Base-by-base conservation (phyloP, 2,888 invertebrate species). In the Ennomos quercinarius region DNA sequence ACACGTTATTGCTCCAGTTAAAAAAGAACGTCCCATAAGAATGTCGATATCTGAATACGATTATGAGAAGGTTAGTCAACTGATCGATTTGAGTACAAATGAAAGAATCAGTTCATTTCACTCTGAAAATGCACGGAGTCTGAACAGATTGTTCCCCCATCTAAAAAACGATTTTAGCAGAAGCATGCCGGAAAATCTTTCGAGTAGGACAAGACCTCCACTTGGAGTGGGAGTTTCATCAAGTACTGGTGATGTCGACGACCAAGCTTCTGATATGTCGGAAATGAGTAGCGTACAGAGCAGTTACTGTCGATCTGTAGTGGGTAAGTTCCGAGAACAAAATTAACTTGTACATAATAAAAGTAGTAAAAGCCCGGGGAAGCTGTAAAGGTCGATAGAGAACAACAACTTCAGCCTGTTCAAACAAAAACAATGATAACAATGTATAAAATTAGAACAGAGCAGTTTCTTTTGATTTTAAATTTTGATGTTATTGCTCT, bases 1-100 rank as follows among this genome's bases (percentile, higher is more conserved):
- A 3, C 63, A 76, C 9, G 48, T 70, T 3, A 63, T 66, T 5
- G 68, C 65, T 66, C 63, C 78, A 67, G 66, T 84, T 66, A 65
- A 80, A 70, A 76, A 74, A 59, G 61, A 70, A 40, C 63, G 79
- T n/a, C 78, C 93, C 13, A 91, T 93, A 42, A 89, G 95, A 41
- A 95, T 95, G 95, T 95, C 95, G 46, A 92, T 94, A 62, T 95
- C 95, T 42, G 95, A 95, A 73, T 94, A 94, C 51, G 94, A 94
- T 43, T 95, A 95, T 95, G 93, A 94, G 68, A 94, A 94, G 73
- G 78, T 95, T 50, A 72, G 68, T 48, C 78, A 74, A 51, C 62
- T 79, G 60, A 82, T 94, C 10, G 94, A 95, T 87, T 94, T 95
- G 2, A 93, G 95, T 47, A 95, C 95, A 0, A 94, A 94, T 12